Base-by-base conservation (phyloP, 2,113 vertebrate genomes). In the Thymallus thymallus region DNA sequence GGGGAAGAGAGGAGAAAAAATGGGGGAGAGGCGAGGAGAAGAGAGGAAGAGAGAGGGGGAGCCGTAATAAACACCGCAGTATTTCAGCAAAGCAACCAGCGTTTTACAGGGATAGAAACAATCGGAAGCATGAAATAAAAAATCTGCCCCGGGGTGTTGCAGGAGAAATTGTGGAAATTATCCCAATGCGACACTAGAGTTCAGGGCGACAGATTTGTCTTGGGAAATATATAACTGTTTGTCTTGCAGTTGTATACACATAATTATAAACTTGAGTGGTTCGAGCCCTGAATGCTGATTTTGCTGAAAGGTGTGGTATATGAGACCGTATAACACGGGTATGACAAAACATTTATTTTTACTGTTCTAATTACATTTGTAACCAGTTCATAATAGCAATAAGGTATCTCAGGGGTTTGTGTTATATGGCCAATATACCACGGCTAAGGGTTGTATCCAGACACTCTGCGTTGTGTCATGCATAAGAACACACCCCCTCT, bases 41-140 rank as follows among this genome's bases (percentile, higher is more conserved):
- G n/a, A n/a, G 35, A 23, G 20, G 6, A 23, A 83, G 83, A 82
- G 79, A 81, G 61, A 76, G 83, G 80, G 76, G 64, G 84, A 84
- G 82, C 85, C 76, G 88, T 82, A 82, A 84, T 86, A 88, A 88
- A 84, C 87, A 87, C 86, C 90, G 90, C 88, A 90, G 90, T 91
- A 91, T 91, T 91, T 91, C 90, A 91, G 89, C 88, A 87, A 85
- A 88, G 89, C 88, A 91, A 91, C 87, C 86, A 89, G 87, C 89
- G 85, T 89, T 91, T 90, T 91, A 91, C 87, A 90, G 85, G 85
- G 82, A 85, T 75, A 86, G 85, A 89, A 83, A 88, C 82, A 89
- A 85, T 89, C 86, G 84, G 75, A 84, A 71, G 81, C 81, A 46
- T 3, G 0, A 46, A 68, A 68, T 45, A 45, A 80, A 83, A 79